Conservation (phyloP, 2,113 vertebrate species). For the Salvator merianae region DNA sequence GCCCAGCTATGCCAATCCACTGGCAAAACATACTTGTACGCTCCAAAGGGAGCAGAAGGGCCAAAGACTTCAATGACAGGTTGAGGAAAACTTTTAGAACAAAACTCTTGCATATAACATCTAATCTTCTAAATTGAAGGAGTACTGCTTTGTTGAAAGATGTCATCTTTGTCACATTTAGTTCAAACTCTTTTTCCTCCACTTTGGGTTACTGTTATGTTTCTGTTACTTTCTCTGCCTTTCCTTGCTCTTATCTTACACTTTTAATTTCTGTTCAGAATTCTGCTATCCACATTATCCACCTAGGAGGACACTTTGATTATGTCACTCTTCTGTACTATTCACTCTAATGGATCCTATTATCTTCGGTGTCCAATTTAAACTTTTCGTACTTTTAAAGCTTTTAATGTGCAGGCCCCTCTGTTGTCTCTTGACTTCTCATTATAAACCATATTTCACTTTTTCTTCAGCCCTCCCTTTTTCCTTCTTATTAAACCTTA, state of each 20-base stretch:
- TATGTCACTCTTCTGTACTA: not conserved
- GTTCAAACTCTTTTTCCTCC: not conserved
- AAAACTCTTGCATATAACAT: no score
- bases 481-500: not conserved
- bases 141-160: not conserved
- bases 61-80: no score
- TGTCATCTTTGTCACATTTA: not conserved
- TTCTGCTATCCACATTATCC: not conserved
- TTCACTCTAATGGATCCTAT: not conserved
- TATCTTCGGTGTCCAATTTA: conserved; percentile 17
- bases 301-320: not conserved
- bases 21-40: not conserved
- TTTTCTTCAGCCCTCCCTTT: not conserved
- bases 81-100: no score
- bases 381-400: conserved; percentile 11
- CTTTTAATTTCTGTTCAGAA: conserved; percentile 2
- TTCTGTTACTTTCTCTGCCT: not conserved
- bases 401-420: not conserved
- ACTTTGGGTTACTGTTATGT: not conserved
- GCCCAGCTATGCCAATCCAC: not conserved
- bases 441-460: not conserved
- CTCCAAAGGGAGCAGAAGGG: no score
- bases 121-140: not conserved
- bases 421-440: conserved; percentile 6
- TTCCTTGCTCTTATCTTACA: not conserved